These are phyloP conservation scores for Lepisosteus osseus DNA, from an alignment of 2,113 vertebrate species.

Conservation along the genomic window DNA sequence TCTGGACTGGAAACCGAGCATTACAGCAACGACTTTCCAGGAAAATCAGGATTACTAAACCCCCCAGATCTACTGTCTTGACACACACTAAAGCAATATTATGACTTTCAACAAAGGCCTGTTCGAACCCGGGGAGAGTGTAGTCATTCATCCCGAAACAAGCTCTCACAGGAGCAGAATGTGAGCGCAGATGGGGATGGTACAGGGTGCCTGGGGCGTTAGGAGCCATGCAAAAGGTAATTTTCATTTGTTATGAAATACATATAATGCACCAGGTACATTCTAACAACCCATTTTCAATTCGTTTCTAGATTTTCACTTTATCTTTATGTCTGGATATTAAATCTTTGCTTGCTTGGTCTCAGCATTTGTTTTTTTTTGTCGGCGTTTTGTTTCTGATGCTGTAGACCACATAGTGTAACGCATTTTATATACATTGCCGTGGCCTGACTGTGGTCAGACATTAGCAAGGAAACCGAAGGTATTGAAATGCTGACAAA, in stretches of 20 bases:
- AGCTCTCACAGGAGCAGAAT: background rate
- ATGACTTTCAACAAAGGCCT: no score
- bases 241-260: background rate
- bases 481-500: constrained; percentile 37
- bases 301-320: background rate
- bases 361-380: background rate
- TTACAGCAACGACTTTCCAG: no score
- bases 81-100: no score
- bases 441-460: background rate
- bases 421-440: background rate
- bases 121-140: no score
- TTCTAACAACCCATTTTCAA: background rate
- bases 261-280: no score
- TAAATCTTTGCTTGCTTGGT: background rate
- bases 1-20: no score
- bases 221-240: background rate
- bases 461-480: constrained; percentile 30
- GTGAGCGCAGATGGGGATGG: background rate
- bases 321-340: background rate
- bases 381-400: background rate
- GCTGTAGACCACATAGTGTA: background rate
- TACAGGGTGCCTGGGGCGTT: background rate
- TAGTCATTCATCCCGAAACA: background rate
- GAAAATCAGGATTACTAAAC: no score
- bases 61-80: no score